Evolutionary conservation across 2,888 invertebrate species (phyloP).

Genomic region (Cephalotes varians): DNA sequence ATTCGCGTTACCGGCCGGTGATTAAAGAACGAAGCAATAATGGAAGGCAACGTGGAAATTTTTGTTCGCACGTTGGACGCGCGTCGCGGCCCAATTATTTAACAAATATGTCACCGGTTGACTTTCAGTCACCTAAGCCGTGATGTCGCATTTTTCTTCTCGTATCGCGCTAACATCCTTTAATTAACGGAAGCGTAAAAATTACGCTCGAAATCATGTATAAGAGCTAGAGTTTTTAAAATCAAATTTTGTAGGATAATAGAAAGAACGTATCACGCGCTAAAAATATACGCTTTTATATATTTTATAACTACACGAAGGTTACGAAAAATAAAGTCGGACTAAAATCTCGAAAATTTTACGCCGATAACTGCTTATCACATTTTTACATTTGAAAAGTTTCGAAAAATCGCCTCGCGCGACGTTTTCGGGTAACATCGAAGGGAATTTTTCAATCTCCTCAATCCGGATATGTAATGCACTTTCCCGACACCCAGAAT

Average conservation of each 20-base stretch:
- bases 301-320: not conserved
- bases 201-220: not conserved
- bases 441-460: slow-evolving; percentile 54
- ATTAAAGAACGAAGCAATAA: slow-evolving; percentile 71
- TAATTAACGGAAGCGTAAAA: slow-evolving; percentile 36
- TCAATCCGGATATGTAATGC: slow-evolving; percentile 56
- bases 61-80: slow-evolving; percentile 24
- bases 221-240: not conserved
- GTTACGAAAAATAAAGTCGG: not conserved
- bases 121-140: slow-evolving; percentile 38
- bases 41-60: slow-evolving; percentile 57
- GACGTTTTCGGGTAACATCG: slow-evolving; percentile 49
- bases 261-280: not conserved
- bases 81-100: slow-evolving; percentile 43
- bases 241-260: not conserved
- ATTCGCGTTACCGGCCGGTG: slow-evolving; percentile 62
- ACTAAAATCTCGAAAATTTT: slow-evolving; percentile 18
- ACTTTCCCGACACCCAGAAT: slow-evolving; percentile 49
- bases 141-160: slow-evolving; percentile 39
- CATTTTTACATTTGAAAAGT: slow-evolving; percentile 33
- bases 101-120: slow-evolving; percentile 56
- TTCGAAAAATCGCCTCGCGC: slow-evolving; percentile 33
- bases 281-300: not conserved
- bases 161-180: slow-evolving; percentile 8
- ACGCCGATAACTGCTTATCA: slow-evolving; percentile 4